phyloP scores from a whole-genome alignment of 1,140 invertebrate genomes.

The Bathynomus jamesi region DNA sequence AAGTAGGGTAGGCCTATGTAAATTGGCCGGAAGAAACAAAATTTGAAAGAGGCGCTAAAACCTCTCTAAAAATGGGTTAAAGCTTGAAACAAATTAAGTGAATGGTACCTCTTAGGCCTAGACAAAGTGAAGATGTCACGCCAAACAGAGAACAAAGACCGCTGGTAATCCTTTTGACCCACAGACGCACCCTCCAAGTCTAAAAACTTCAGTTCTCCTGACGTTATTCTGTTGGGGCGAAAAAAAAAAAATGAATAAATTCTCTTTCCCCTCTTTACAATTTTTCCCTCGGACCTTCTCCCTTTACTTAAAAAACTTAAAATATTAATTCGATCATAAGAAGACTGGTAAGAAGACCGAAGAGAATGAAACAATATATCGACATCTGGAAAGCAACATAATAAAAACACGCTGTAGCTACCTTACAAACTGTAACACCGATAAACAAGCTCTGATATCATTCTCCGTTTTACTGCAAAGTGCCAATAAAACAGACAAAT shows the following conservation, averaged over 20 bases:
- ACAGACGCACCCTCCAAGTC: slow-evolving; percentile 61
- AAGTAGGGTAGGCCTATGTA: too few relatives aligned
- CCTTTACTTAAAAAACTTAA: slow-evolving; percentile 7
- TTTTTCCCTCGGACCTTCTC: too few relatives aligned
- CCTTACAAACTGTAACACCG: slow-evolving; percentile 64
- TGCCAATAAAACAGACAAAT: slow-evolving; percentile 59
- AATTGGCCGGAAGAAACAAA: background rate
- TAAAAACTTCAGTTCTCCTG: slow-evolving; percentile 57
- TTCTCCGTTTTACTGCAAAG: slow-evolving; percentile 72
- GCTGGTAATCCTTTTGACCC: slow-evolving; percentile 77
- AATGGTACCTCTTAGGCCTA: slow-evolving; percentile 30
- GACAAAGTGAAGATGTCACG: slow-evolving; percentile 68
- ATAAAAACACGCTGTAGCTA: slow-evolving; percentile 4
- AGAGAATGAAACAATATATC: slow-evolving; percentile 2
- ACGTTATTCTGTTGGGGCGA: slow-evolving; percentile 57
- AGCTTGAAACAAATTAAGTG: too few relatives aligned
- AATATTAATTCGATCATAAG: background rate
- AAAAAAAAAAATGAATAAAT: slow-evolving; percentile 33
- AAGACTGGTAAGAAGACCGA: background rate
- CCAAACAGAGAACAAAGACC: slow-evolving; percentile 77
- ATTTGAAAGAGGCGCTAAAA: too few relatives aligned
- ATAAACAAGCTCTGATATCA: slow-evolving; percentile 82
- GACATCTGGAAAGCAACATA: background rate
- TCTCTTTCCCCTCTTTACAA: too few relatives aligned
- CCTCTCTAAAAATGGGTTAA: too few relatives aligned